Evolutionary conservation across 1,140 invertebrate genomes (phyloP).

Genomic region (Chlorops oryzae): DNA sequence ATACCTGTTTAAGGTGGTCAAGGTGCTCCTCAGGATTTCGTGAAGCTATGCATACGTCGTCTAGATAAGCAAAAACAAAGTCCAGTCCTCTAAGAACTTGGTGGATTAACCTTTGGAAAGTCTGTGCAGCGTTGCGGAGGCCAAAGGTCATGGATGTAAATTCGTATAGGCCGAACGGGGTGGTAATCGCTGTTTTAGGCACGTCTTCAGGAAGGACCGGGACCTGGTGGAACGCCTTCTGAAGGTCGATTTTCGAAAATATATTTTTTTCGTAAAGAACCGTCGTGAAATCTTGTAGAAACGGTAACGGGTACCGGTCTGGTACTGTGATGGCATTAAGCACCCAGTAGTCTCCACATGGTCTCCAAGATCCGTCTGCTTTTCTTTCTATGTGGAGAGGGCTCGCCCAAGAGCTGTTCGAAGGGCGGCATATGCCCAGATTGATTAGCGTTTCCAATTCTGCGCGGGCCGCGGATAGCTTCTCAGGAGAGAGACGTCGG

Average conservation of each 20-base stretch:
- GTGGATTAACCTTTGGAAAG: conserved; percentile 53
- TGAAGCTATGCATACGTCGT: conserved; percentile 51
- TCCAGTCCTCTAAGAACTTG: conserved; percentile 37
- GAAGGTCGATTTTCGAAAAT: conserved; percentile 16
- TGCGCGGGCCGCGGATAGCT: conserved; percentile 47
- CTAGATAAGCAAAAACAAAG: conserved; percentile 48
- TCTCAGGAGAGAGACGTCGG: conserved; percentile 24
- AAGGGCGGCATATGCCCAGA: conserved; percentile 16
- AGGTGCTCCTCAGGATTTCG: conserved; percentile 26
- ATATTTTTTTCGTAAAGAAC: conserved; percentile 1
- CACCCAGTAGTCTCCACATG: conserved; percentile 15
- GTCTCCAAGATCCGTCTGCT: conserved; percentile 8
- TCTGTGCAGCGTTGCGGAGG: no score
- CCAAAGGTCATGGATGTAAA: conserved; percentile 29
- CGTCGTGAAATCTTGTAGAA: conserved; percentile 16
- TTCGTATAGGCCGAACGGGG: conserved; percentile 43
- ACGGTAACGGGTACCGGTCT: conserved; percentile 9
- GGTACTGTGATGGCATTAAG: conserved; percentile 10
- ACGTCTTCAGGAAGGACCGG: no score
- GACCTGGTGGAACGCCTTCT: no score
- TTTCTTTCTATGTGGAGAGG: conserved; percentile 8
- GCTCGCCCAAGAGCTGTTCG: conserved; percentile 1
- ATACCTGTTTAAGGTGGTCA: conserved; percentile 20
- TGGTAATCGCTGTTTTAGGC: conserved; percentile 47
- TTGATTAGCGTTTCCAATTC: conserved; percentile 43